A percentile compares a stretch with the other conserved stretches of the same genome.
These are phyloP conservation scores for Rousettus leschenaultii DNA, from an alignment of 2,113 vertebrate genomes.

Conservation along the genomic window DNA sequence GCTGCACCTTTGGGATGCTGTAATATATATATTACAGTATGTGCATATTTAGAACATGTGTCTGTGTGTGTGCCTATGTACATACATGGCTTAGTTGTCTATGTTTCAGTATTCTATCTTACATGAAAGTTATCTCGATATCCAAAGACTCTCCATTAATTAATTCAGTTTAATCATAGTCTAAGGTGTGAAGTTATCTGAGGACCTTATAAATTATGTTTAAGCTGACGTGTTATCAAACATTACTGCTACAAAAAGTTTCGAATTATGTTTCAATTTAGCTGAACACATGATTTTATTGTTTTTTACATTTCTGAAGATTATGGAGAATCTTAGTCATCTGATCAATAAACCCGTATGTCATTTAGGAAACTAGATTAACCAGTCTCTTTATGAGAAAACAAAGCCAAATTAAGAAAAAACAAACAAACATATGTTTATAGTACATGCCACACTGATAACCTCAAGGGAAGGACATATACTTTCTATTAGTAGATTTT, in stretches of 20 bases:
- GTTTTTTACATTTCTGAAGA: background rate
- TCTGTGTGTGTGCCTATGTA: rapidly evolving
- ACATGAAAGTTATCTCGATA: background rate
- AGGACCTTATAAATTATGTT: background rate
- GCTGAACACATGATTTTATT: background rate
- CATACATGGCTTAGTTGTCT: background rate
- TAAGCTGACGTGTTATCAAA: background rate
- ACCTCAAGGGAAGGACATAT: background rate
- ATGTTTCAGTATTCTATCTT: background rate
- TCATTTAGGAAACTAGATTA: background rate
- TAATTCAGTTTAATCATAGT: background rate
- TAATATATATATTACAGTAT: background rate
- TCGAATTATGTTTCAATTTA: background rate
- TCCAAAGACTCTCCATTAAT: background rate
- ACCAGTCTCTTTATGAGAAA: background rate
- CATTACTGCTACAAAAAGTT: background rate
- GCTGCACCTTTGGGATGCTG: background rate
- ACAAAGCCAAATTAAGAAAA: background rate
- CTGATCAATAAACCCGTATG: background rate
- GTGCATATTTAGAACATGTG: background rate
- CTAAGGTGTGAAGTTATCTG: background rate
- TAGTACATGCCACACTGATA: background rate
- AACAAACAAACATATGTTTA: background rate
- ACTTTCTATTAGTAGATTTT: background rate
- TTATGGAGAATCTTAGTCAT: background rate